Base-by-base conservation (phyloP, 2,888 invertebrate species). In the Labia minor region DNA sequence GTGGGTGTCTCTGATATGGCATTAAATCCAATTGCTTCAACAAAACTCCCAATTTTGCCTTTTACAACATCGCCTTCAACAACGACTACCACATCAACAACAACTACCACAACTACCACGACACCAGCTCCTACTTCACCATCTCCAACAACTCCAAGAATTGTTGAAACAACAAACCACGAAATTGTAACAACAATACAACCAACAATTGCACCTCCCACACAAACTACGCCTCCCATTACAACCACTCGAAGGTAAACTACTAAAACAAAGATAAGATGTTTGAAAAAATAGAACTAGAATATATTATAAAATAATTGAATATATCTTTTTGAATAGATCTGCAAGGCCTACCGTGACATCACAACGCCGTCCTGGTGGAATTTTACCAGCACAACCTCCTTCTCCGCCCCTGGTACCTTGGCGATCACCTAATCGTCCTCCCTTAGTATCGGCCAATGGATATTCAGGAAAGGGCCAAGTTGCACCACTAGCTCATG, bases 401-500 rank as follows among this genome's bases (percentile, higher is more conserved):
- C 89, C 49, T 49, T 49, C 49, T 4, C 49, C 90, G 19, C 86
- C 89, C 0, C 79, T 90, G 69, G 85, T 90, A 4, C 83, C 49
- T 49, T 49, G 49, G 49, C 49, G 49, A 49, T 49, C 49, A 4
- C 8, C 49, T 3, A 49, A 49, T 49, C 49, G 49, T 14, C 49
- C 49, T 49, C 2, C 49, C 14, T 49, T 49, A 14, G 49, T 49
- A 14, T 49, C 49, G 2, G 80, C 86, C 71, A 86, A 87, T 16
- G 65, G 19, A 19, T 49, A 49, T 49, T 2, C 49, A 49, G 16
- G 16, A 11, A 49, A 49, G n/a, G 49, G 49, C 3, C 49, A 49
- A 16, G 14, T 61, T 14, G 11, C 26, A 6, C 37, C 37, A 18
- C 21, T 21, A 19, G 61, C 62, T n/a, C 87, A 86, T 72, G 91